A percentile compares a stretch with the other conserved stretches of the same genome.
phyloP scores from a whole-genome alignment of 1,140 invertebrate genomes.

The Zophobas atratus region DNA sequence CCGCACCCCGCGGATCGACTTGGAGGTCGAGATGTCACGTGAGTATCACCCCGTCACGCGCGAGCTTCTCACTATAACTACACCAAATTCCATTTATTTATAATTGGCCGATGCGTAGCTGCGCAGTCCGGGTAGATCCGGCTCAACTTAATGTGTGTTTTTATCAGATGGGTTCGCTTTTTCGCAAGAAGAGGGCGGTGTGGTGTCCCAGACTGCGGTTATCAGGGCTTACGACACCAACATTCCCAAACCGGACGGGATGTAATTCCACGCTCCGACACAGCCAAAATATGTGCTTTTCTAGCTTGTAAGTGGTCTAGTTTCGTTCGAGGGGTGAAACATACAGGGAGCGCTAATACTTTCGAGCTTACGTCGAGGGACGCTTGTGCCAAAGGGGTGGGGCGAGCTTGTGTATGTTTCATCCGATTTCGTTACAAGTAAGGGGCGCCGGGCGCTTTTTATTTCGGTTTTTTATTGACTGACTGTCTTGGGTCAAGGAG shows the following conservation, averaged over 20 bases:
- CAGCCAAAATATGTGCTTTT: constrained; percentile 34
- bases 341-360: background rate
- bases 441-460: no score
- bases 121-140: background rate
- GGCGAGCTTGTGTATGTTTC: background rate
- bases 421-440: background rate
- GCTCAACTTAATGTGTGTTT: constrained; percentile 39
- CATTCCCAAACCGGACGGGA: constrained; percentile 84
- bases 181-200: constrained; percentile 98
- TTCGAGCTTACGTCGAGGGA: background rate
- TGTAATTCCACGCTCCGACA: constrained; percentile 69
- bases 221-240: constrained; percentile 95
- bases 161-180: constrained; percentile 96
- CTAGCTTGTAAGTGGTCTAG: constrained; percentile 24
- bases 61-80: constrained; percentile 16
- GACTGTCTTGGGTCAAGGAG: no score
- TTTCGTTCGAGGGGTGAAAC: constrained; percentile 1
- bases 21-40: constrained; percentile 93
- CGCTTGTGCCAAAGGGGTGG: constrained; percentile 21
- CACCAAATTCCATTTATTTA: background rate
- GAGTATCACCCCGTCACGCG: constrained; percentile 73
- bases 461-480: background rate
- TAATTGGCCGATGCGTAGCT: background rate
- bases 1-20: constrained; percentile 80
- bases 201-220: constrained; percentile 91